Evolutionary conservation across 23 tunicate genomes (phyloP), one percentile per base, ranked within the genome.

Genomic region (Halocynthia aurantium): DNA sequence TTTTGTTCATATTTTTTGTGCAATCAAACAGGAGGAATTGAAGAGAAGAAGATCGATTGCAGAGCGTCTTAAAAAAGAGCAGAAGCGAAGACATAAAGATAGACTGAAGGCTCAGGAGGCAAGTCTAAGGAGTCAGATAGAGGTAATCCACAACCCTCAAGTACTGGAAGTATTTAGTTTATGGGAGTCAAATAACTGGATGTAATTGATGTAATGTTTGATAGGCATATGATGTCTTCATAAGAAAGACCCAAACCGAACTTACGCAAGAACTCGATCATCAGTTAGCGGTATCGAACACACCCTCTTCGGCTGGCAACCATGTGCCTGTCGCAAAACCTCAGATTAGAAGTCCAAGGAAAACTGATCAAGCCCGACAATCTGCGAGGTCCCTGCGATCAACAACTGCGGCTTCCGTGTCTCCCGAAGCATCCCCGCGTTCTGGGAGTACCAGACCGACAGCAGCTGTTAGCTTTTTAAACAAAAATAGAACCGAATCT

Each of bases 41-140:
- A 86, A 83, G 74, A 57, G 82, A 9, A 54, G 98, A 12, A 78
- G 87, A 19, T 71, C 86, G 78, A 71, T 86, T 62, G 98, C 98
- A n/a, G 98, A 92, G 18, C 76, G 82, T 20, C 76, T 92, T 79
- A 92, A 86, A 57, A 92, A 92, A 58, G 86, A 92, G 69, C 90
- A 85, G 55, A 91, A 91, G 55, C 88, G 77, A 52, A 77, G 84
- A 57, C 87, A 86, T 55, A 92, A 92, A 69, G 98, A 92, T 60
- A 81, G 84, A 40, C 67, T 92, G 52, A 71, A 90, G 40, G 98
- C 98, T 9, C 98, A 92, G 73, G 98, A 92, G 74, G 92, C 87
- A 0, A 92, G 98, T 61, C 75, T 92, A 44, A 81, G 78, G 61
- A 92, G 81, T 82, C 98, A 92, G 75, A 92, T 92, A 10, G 90